Conservation (phyloP, 1,140 invertebrate species). For the Gonioctena quinquepunctata region DNA sequence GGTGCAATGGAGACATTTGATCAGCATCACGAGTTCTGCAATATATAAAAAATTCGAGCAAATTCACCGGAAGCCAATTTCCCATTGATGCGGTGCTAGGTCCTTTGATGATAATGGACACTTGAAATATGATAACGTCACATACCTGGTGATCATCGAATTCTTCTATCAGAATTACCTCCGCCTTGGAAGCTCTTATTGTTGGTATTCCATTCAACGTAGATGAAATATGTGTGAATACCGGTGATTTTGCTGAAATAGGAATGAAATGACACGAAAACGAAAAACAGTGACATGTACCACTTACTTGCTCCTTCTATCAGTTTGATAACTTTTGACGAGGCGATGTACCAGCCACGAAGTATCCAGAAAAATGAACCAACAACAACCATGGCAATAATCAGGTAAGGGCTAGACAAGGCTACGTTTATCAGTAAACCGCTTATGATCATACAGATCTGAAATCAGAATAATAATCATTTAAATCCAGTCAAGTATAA, state of each 20-base stretch:
- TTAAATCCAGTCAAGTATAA: too few relatives aligned
- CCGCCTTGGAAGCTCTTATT: conserved; percentile 53
- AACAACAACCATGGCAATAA: conserved; percentile 64
- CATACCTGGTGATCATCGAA: conserved; percentile 54
- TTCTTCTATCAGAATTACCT: conserved; percentile 48
- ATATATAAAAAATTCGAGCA: too few relatives aligned
- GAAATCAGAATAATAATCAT: too few relatives aligned
- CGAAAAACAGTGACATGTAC: conserved; percentile 1
- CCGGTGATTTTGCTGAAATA: conserved; percentile 66
- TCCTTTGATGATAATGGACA: too few relatives aligned
- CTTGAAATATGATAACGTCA: too few relatives aligned
- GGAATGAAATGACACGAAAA: neutral
- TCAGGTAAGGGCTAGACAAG: conserved; percentile 73
- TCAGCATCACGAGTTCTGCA: too few relatives aligned
- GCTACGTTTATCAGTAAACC: conserved; percentile 71
- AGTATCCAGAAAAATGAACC: conserved; percentile 59
- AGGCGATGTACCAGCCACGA: conserved; percentile 63
- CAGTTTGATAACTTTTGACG: conserved; percentile 64
- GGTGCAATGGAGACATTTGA: too few relatives aligned
- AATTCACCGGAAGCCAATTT: too few relatives aligned
- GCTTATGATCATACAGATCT: conserved; percentile 61
- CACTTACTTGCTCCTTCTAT: conserved; percentile 59
- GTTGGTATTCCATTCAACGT: conserved; percentile 51
- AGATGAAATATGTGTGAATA: conserved; percentile 74
- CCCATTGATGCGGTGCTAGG: too few relatives aligned